Percentiles rank a stretch among this genome's conserved stretches.
phyloP scores from a whole-genome alignment of 2,888 invertebrate genomes.

The Lumbricus terrestris region DNA sequence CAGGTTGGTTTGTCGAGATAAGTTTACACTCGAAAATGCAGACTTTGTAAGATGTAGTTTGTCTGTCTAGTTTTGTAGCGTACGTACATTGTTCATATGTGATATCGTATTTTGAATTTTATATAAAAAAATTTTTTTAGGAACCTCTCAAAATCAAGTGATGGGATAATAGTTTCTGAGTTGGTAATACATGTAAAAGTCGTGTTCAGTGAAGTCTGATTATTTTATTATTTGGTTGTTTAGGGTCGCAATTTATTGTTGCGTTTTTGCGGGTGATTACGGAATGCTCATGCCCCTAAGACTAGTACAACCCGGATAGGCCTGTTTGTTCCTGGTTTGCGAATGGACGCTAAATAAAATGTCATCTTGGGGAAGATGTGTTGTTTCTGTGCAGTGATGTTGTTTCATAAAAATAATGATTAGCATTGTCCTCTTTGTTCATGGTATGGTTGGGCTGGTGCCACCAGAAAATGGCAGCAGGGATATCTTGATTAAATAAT shows the following conservation, averaged over 20 bases:
- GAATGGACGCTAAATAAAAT: background rate
- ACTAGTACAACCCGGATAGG: too few species aligned
- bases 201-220: background rate
- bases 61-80: too few species aligned
- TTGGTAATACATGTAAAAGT: background rate
- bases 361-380: background rate
- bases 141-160: background rate
- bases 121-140: too few species aligned
- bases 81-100: too few species aligned
- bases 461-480: too few species aligned
- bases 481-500: background rate
- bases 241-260: background rate
- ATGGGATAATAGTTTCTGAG: background rate
- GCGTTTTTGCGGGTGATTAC: background rate
- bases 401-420: too few species aligned
- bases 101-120: too few species aligned
- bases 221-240: background rate
- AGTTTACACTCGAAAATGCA: too few species aligned
- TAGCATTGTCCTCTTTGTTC: too few species aligned
- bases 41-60: too few species aligned
- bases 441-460: too few species aligned
- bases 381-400: too few species aligned
- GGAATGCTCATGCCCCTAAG: background rate
- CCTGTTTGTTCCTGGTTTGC: background rate
- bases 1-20: constrained; percentile 39